These are phyloP conservation scores for Lutraria rhynchaena DNA, from an alignment of 1,140 invertebrate species.

Conservation along the genomic window DNA sequence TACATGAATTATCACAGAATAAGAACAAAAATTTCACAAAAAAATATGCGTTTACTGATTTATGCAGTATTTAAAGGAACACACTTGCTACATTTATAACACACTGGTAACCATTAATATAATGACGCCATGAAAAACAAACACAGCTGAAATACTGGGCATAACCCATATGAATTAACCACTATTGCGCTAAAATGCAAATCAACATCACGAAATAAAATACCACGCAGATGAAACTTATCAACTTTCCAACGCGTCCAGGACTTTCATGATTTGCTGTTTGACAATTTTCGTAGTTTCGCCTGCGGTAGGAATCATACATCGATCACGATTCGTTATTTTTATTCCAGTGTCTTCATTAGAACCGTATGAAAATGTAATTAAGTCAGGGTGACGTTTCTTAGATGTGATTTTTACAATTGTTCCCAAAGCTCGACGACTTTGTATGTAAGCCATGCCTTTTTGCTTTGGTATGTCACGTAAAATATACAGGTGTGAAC, in stretches of 20 bases:
- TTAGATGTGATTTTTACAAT: conserved; percentile 98
- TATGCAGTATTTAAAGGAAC: too few relatives aligned
- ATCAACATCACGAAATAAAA: too few relatives aligned
- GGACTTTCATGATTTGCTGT: conserved; percentile 85
- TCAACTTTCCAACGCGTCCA: conserved; percentile 78
- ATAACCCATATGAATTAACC: too few relatives aligned
- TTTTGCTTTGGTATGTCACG: conserved; percentile 89
- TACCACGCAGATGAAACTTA: neutral
- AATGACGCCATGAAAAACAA: too few relatives aligned
- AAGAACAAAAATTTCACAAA: too few relatives aligned
- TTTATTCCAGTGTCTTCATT: conserved; percentile 86
- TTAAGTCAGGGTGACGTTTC: conserved; percentile 95
- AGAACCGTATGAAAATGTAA: conserved; percentile 96
- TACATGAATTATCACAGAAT: too few relatives aligned
- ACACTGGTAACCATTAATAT: too few relatives aligned
- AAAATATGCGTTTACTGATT: too few relatives aligned
- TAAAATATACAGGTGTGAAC: conserved; percentile 93
- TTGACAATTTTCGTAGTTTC: conserved; percentile 93
- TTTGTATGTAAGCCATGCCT: conserved; percentile 91
- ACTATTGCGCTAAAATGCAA: too few relatives aligned
- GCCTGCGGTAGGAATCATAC: conserved; percentile 95
- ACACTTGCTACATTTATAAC: too few relatives aligned
- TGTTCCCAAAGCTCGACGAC: conserved; percentile 91
- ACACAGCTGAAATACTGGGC: too few relatives aligned
- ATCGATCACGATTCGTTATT: conserved; percentile 92